phyloP scores from a whole-genome alignment of 2,113 vertebrate genomes.

The Zeus faber region DNA sequence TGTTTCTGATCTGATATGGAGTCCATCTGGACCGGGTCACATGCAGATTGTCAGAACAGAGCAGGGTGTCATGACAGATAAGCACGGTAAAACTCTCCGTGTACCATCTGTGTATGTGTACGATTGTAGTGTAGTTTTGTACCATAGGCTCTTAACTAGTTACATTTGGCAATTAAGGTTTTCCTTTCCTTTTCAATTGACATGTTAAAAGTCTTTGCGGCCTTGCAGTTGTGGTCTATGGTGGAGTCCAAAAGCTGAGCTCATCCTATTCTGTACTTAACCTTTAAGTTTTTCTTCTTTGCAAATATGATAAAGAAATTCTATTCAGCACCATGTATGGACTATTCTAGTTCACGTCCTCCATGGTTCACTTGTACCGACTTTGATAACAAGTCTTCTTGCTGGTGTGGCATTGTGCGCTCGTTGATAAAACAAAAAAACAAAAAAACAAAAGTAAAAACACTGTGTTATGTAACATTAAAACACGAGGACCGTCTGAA shows the following conservation, averaged over 20 bases:
- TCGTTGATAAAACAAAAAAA: neutral
- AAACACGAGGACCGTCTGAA: neutral
- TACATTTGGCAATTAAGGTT: no score
- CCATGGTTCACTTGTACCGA: neutral
- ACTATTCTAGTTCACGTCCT: neutral
- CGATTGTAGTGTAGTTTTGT: neutral
- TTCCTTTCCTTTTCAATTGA: no score
- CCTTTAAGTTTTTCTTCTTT: neutral
- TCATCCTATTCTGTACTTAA: no score
- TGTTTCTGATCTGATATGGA: neutral
- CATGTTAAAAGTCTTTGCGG: no score
- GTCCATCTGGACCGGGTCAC: neutral
- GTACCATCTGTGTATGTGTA: neutral
- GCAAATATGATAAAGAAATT: slow-evolving; percentile 30
- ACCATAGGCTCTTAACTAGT: no score
- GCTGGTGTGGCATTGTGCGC: slow-evolving; percentile 1
- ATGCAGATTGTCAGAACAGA: slow-evolving; percentile 17
- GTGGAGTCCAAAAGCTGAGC: no score
- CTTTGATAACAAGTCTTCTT: neutral
- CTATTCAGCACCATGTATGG: slow-evolving; percentile 4
- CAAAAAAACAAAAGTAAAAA: slow-evolving; percentile 1
- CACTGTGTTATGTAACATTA: neutral
- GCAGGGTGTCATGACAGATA: no score
- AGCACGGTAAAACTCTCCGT: no score
- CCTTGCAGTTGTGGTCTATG: no score